phyloP scores from a whole-genome alignment of 1,140 invertebrate species.

The Drosophila tani region DNA sequence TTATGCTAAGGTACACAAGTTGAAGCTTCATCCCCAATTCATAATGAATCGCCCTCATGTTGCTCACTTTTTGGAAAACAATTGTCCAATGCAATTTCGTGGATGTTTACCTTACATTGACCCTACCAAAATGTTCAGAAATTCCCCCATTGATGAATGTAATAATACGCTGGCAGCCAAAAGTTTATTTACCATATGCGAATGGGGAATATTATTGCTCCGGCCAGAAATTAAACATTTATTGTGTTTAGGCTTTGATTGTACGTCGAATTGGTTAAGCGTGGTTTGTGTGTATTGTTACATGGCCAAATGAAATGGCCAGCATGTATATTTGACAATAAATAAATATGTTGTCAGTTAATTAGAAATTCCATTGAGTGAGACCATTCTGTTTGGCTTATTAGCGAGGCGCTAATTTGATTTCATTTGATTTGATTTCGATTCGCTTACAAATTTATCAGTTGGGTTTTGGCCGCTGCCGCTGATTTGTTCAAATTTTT shows the following conservation, averaged over 20 bases:
- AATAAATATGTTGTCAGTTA: conserved; percentile 78
- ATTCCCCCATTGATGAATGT: conserved; percentile 48
- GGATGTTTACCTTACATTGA: conserved; percentile 49
- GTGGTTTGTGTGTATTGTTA: conserved; percentile 28
- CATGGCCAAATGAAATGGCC: conserved; percentile 64
- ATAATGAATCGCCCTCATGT: background rate
- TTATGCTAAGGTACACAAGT: background rate
- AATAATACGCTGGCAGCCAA: conserved; percentile 55
- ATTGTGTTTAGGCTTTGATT: conserved; percentile 57
- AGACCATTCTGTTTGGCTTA: conserved; percentile 73
- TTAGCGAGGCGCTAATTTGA: conserved; percentile 69
- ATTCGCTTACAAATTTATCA: conserved; percentile 47
- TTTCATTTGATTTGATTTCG: conserved; percentile 50
- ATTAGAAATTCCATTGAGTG: conserved; percentile 74
- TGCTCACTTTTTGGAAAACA: conserved; percentile 41
- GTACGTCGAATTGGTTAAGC: conserved; percentile 19
- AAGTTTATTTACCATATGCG: conserved; percentile 51
- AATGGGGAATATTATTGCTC: conserved; percentile 24
- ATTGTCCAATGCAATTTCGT: conserved; percentile 37
- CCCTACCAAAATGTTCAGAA: conserved; percentile 30
- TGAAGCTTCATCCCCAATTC: background rate
- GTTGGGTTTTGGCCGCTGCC: conserved; percentile 26
- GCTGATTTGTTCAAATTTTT: conserved; percentile 69
- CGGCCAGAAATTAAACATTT: conserved; percentile 63
- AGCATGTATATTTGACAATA: conserved; percentile 65